Evolutionary conservation across 1,140 invertebrate genomes (phyloP), one percentile per base, ranked within the genome.

Genomic region (Penaeus japonicus): DNA sequence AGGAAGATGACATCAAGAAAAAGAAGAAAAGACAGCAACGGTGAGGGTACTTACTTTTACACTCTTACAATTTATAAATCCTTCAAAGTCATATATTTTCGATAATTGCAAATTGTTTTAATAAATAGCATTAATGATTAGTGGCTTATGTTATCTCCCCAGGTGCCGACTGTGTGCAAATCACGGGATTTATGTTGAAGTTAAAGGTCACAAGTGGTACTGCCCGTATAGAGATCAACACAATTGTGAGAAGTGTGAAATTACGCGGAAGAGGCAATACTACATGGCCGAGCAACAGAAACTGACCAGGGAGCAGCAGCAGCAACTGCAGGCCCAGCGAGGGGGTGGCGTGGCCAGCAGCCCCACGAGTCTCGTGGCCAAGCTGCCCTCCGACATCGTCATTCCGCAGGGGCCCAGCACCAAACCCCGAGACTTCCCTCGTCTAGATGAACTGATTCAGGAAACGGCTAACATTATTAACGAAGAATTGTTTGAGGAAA

Each of bases 151-250:
- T 27, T 32, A 20, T 39, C 57, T 59, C 32, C 35, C 53, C 84
- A 89, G 89, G 85, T 90, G 90, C 70, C 79, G 90, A 1, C 53
- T 87, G 73, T 90, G 90, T 57, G 85, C 90, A 24, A 90, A 90
- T 59, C 90, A 90, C 53, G 81, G 79, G n/a, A 39, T 75, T 2
- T 89, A 84, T 22, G 88, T 85, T 17, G 81, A 84, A 30, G 78
- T 90, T 2, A 90, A 90, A 30, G 90, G 90, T 7, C 90, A 90
- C 80, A 90, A 90, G 70, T 90, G 89, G 85, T 87, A 87, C 87
- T 90, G 90, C 55, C 47, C 57, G 0, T 89, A 80, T 84, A 81
- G 85, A 24, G 80, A 87, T 0, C 20, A 57, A 7, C 89, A 89
- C 54, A 55, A 32, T 18, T 90, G 90, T 35, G 62, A 35, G 12